phyloP scores from a whole-genome alignment of 2,888 invertebrate species.

The Eledona agricola region DNA sequence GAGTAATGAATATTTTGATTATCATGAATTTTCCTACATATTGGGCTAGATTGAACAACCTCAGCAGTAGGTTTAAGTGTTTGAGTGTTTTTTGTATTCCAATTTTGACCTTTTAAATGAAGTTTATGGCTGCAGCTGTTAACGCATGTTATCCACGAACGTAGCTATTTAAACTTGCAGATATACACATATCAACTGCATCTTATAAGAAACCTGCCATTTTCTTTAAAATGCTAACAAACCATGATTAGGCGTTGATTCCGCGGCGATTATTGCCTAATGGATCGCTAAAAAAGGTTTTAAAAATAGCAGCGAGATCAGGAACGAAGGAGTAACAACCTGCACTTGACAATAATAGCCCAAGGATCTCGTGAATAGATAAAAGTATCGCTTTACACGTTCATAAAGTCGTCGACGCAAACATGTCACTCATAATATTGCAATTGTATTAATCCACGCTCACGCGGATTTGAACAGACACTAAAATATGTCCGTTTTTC shows the following conservation, averaged over 20 bases:
- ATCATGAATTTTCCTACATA: too few relatives aligned
- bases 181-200: conserved; percentile 3
- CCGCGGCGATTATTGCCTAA: conserved; percentile 6
- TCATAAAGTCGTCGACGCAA: conserved; percentile 18
- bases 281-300: conserved; percentile 16
- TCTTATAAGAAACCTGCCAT: not conserved
- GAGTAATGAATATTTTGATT: too few relatives aligned
- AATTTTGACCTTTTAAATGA: too few relatives aligned
- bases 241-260: too few relatives aligned
- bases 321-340: conserved; percentile 34
- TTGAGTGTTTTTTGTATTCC: too few relatives aligned
- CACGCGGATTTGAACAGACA: conserved; percentile 33
- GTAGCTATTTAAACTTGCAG: not conserved
- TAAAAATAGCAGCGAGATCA: conserved; percentile 25
- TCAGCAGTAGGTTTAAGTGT: too few relatives aligned
- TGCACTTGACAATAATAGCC: conserved; percentile 33
- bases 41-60: too few relatives aligned
- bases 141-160: too few relatives aligned
- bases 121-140: too few relatives aligned
- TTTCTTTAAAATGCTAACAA: too few relatives aligned
- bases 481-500: conserved; percentile 26
- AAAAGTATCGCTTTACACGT: conserved; percentile 5
- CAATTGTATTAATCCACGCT: conserved; percentile 21
- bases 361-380: conserved; percentile 19
- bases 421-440: conserved; percentile 13